Evolutionary conservation across 2,797 vertebrate genomes (phyloP).

Genomic region (Chromis chromis): DNA sequence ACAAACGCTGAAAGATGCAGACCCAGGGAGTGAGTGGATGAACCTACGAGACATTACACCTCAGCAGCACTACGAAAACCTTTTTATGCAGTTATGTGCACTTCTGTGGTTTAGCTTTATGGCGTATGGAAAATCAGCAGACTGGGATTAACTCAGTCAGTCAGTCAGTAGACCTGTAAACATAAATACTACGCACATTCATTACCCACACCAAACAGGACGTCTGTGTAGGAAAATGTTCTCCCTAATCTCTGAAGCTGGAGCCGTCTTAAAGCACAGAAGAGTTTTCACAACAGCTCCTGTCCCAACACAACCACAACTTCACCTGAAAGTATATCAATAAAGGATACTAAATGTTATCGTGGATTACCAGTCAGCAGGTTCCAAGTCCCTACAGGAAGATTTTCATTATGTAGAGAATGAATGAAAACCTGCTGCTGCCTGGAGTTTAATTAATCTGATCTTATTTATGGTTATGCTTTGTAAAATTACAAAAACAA

Average conservation of each 20-base stretch:
- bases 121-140: conserved; percentile 12
- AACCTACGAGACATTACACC: background rate
- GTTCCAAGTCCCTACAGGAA: no score
- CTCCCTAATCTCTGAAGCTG: background rate
- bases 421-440: background rate
- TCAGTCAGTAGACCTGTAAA: background rate
- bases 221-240: background rate
- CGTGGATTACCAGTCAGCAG: no score
- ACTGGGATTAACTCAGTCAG: conserved; percentile 4
- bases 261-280: background rate
- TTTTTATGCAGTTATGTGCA: background rate
- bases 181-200: background rate
- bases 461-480: background rate
- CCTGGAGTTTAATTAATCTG: background rate
- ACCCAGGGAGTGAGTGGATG: background rate
- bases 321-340: background rate
- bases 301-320: background rate
- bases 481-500: no score
- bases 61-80: background rate
- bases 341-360: background rate
- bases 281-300: conserved; percentile 16
- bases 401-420: background rate
- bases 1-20: background rate
- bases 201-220: background rate
- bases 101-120: background rate